A percentile compares a stretch with the other conserved stretches of the same genome.
Evolutionary conservation across 2,888 invertebrate species (phyloP).

Genomic region (Mythimna loreyi): DNA sequence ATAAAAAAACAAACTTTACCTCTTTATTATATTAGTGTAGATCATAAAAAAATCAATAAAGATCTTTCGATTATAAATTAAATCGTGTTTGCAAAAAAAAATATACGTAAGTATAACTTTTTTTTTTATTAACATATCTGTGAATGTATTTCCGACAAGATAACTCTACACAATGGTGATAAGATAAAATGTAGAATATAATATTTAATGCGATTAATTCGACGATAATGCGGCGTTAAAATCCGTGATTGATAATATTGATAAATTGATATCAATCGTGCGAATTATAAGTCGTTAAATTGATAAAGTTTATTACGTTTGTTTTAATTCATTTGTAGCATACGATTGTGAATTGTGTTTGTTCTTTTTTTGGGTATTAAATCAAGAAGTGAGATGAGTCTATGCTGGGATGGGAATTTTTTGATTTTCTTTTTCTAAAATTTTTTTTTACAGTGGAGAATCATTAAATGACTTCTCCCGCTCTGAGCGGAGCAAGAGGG

Average conservation of each 20-base stretch:
- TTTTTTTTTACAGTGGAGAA: too few species aligned
- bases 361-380: not conserved
- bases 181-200: conserved; percentile 34
- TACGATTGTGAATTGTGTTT: not conserved
- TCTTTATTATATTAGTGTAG: too few species aligned
- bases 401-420: not conserved
- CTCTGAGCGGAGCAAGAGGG: too few species aligned
- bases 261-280: conserved; percentile 7
- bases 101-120: too few species aligned
- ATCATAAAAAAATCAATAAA: not conserved
- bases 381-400: not conserved
- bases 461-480: too few species aligned
- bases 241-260: conserved; percentile 43
- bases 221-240: conserved; percentile 28
- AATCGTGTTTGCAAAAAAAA: not conserved
- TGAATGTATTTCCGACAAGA: conserved; percentile 53
- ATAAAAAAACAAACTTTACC: too few species aligned
- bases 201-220: conserved; percentile 42
- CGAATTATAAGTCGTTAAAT: conserved; percentile 11
- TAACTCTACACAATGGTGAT: conserved; percentile 34
- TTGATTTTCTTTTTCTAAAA: not conserved
- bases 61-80: not conserved
- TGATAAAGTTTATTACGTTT: conserved; percentile 9
- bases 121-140: conserved; percentile 9
- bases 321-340: not conserved